Conservation (phyloP, 2,888 invertebrate genomes). For the Meiosimyza platycephala region DNA sequence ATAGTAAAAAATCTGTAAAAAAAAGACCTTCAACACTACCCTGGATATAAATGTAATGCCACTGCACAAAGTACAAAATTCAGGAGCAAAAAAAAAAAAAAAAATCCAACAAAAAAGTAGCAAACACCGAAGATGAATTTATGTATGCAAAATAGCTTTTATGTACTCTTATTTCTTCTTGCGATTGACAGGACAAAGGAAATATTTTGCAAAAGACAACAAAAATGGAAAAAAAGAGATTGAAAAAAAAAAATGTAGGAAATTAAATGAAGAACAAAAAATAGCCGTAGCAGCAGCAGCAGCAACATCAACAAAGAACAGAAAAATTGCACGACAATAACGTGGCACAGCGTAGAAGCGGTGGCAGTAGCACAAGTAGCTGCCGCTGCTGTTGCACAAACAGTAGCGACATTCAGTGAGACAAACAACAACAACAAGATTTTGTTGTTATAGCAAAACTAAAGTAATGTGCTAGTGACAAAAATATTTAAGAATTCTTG, state of each 20-base stretch:
- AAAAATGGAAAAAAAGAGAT: not conserved
- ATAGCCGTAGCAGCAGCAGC: not conserved
- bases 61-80: not conserved
- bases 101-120: conserved; percentile 15
- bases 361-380: not conserved
- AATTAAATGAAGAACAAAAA: not conserved
- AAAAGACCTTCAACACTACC: no score
- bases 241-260: not conserved
- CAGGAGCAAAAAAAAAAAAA: no score
- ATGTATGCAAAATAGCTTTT: conserved; percentile 52
- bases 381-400: conserved; percentile 2
- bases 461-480: no score
- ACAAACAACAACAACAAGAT: no score
- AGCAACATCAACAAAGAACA: conserved; percentile 1
- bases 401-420: conserved; percentile 16
- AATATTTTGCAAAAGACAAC: conserved; percentile 57
- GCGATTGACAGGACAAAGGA: conserved; percentile 65
- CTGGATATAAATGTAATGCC: not conserved
- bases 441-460: no score
- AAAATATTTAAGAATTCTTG: no score
- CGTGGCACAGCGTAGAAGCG: not conserved
- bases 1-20: not conserved
- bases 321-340: not conserved
- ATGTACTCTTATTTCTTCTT: conserved; percentile 28
- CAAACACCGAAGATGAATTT: conserved; percentile 47